A percentile compares a stretch with the other conserved stretches of the same genome.
These are phyloP conservation scores for Stictocephala bisonia DNA, from an alignment of 2,888 invertebrate species.

Conservation along the genomic window DNA sequence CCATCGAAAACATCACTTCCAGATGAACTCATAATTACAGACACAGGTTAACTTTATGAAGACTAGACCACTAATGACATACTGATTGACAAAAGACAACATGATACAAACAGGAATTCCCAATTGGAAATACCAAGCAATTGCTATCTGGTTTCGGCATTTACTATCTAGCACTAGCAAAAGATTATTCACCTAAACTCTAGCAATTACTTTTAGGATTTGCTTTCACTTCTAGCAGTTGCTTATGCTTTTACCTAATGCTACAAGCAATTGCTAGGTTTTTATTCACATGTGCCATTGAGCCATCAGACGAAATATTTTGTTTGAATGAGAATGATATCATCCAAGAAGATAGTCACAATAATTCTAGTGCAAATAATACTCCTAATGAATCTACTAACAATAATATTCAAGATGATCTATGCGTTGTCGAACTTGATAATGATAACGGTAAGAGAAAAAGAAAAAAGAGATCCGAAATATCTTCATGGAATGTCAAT, in stretches of 20 bases:
- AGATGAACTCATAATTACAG: not conserved
- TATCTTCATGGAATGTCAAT: conserved; percentile 27
- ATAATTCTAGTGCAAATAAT: too few relatives aligned
- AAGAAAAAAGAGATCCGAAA: conserved; percentile 4
- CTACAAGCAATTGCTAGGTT: not conserved
- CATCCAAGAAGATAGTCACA: too few relatives aligned
- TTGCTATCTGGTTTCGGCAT: not conserved
- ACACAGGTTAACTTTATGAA: not conserved
- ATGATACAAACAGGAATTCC: too few relatives aligned
- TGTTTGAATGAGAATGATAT: too few relatives aligned
- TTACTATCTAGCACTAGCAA: not conserved
- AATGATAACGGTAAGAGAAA: too few relatives aligned
- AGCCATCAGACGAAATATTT: too few relatives aligned
- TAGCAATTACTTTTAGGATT: not conserved
- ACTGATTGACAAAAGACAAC: not conserved
- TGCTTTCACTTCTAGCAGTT: not conserved
- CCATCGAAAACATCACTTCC: not conserved
- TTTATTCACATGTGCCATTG: not conserved
- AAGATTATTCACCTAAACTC: conserved; percentile 6
- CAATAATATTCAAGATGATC: too few relatives aligned
- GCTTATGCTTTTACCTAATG: conserved; percentile 4
- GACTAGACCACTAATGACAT: not conserved
- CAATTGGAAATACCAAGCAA: conserved; percentile 1
- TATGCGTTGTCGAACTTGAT: too few relatives aligned
- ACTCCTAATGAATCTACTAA: too few relatives aligned